phyloP scores from a whole-genome alignment of 2,113 vertebrate genomes.

The Gallinago paraguaiae region DNA sequence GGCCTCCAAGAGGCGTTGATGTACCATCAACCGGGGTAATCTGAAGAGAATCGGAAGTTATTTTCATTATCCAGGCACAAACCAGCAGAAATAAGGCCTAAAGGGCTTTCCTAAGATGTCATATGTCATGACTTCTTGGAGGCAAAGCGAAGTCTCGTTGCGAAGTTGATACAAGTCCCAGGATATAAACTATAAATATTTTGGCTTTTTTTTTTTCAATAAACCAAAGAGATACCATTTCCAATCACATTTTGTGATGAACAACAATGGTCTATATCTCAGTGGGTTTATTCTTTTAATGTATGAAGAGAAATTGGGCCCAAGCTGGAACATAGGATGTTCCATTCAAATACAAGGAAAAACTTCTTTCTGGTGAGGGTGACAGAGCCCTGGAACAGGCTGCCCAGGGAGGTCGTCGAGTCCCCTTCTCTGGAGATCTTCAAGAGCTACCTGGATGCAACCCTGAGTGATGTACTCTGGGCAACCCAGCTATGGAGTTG shows the following conservation, averaged over 20 bases:
- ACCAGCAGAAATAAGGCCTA: not conserved
- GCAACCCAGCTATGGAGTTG: no score
- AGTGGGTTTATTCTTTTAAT: not conserved
- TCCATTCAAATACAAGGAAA: no score
- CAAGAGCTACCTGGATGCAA: no score
- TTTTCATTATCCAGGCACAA: conserved; percentile 23
- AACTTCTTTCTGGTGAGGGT: no score
- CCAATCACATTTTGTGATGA: not conserved
- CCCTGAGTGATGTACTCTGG: no score
- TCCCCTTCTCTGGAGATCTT: no score
- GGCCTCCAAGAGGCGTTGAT: not conserved
- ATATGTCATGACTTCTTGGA: not conserved
- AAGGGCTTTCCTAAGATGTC: not conserved
- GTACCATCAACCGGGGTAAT: not conserved
- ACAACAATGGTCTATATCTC: not conserved
- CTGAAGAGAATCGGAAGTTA: not conserved
- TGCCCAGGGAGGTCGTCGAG: no score
- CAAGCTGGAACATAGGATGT: no score
- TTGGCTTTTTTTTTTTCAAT: not conserved
- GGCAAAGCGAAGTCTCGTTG: not conserved
- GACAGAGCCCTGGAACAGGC: no score
- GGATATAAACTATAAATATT: not conserved
- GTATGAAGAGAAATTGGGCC: not conserved
- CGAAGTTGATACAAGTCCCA: not conserved
- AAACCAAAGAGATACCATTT: not conserved